Conservation (phyloP, 2,797 vertebrate species). For the Siniperca scherzeri region DNA sequence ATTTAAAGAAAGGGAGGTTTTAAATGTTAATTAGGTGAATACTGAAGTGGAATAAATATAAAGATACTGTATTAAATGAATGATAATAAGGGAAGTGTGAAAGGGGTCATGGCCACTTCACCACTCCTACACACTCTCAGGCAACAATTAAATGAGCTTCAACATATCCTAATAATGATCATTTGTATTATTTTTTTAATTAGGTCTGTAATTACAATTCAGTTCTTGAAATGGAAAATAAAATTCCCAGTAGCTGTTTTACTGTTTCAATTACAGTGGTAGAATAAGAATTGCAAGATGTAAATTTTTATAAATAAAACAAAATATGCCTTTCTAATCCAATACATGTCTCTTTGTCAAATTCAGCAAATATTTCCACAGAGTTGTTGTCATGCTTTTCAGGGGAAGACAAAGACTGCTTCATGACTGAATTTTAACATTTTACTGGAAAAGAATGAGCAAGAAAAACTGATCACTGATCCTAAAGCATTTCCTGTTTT, state of each 20-base stretch:
- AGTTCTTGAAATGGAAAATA: neutral
- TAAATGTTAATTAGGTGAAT: conserved; percentile 21
- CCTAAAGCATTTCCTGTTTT: conserved; percentile 19
- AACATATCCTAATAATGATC: neutral
- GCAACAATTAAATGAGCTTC: neutral
- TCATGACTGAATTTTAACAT: neutral
- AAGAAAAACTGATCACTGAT: neutral
- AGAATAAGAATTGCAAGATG: neutral
- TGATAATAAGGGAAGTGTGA: conserved; percentile 28
- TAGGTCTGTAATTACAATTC: neutral
- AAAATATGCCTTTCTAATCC: neutral
- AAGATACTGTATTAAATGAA: conserved; percentile 25
- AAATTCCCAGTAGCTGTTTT: neutral
- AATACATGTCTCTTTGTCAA: too few species aligned
- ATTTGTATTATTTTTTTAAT: neutral
- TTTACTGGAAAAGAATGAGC: neutral
- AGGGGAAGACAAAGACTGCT: neutral
- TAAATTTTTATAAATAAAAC: neutral
- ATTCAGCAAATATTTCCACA: neutral
- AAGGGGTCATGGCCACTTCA: conserved; percentile 14
- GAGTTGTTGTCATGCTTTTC: neutral
- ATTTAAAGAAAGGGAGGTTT: conserved; percentile 5
- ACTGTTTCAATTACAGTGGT: neutral
- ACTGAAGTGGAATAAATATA: conserved; percentile 18
- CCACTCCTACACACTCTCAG: conserved; percentile 7